Evolutionary conservation across 2,797 vertebrate species (phyloP), one percentile per base, ranked within the genome.

Genomic region (Macropus fuliginosus): DNA sequence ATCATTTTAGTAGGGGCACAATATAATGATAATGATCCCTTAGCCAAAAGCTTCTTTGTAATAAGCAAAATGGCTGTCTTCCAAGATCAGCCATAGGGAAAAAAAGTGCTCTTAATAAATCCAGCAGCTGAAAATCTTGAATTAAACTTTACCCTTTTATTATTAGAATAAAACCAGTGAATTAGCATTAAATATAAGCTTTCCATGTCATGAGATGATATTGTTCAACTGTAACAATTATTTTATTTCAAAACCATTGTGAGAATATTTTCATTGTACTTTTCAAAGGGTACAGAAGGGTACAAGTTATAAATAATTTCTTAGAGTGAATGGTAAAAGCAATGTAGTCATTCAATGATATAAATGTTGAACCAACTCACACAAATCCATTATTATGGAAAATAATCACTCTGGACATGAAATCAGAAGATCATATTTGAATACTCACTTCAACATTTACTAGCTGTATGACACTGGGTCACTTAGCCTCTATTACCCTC

Each of bases 141-240:
- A 93, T 95, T 92, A 96, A 98, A 98, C 93, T 94, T 16, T 95
- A 96, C 54, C 11, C 81, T 96, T 95, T 97, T 96, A 95, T 93
- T 91, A 97, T 91, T 54, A 97, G 29, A 74, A 96, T 92, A 87
- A 92, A 97, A 89, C 94, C 8, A 97, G 16, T 54, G 91, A 97
- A 94, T 27, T 54, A 40, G 40, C 94, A 92, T 95, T 97, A 94
- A 94, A 96, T 94, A 54, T 93, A 97, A 81, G 0, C 92, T 56
- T 81, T 94, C 2, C 11, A 56, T 5, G 21, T 24, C 13, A 59
- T 28, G 0, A 91, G 95, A 94, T 0, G 91, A 94, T 95, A 52
- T 29, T 96, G 92, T 31, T 89, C 31, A 40, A 66, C 5, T 54
- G 34, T 46, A 96, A 95, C 4, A 87, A 24, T 90, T 55, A 16